phyloP scores from a whole-genome alignment of 2,888 invertebrate species.

The Macrosiphum euphorbiae region DNA sequence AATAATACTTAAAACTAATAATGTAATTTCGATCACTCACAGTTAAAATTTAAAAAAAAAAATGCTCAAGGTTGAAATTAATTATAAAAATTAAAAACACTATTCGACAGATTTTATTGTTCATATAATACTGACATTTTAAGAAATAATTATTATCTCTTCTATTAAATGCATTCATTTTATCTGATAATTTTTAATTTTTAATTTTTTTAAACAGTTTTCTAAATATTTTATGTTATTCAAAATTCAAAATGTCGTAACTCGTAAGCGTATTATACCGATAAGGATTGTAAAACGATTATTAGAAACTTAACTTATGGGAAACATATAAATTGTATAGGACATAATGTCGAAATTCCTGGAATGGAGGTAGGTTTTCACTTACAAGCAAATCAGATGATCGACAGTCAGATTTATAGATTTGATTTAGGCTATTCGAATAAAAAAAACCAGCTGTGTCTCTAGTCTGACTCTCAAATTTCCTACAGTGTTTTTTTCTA shows the following conservation, averaged over 20 bases:
- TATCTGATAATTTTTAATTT: not conserved
- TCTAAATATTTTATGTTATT: not conserved
- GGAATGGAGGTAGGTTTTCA: not conserved
- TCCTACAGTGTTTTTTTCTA: not conserved
- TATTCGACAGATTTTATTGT: not conserved
- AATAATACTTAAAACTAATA: not conserved
- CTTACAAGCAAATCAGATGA: not conserved
- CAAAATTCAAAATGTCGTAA: not conserved
- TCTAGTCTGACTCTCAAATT: not conserved
- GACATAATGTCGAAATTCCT: not conserved
- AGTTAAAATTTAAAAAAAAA: not conserved
- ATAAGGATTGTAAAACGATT: not conserved
- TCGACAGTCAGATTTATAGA: not conserved
- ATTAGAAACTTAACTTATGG: not conserved
- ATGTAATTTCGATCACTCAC: not conserved
- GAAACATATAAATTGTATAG: not conserved
- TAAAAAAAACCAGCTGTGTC: not conserved
- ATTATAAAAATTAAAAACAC: not conserved
- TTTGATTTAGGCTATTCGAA: not conserved
- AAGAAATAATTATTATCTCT: not conserved
- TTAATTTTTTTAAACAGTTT: not conserved
- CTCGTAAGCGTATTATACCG: not conserved
- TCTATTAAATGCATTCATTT: not conserved
- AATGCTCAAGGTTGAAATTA: not conserved
- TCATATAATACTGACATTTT: not conserved